These are phyloP conservation scores for Bombus polaris DNA, from an alignment of 1,140 invertebrate species.

Conservation along the genomic window DNA sequence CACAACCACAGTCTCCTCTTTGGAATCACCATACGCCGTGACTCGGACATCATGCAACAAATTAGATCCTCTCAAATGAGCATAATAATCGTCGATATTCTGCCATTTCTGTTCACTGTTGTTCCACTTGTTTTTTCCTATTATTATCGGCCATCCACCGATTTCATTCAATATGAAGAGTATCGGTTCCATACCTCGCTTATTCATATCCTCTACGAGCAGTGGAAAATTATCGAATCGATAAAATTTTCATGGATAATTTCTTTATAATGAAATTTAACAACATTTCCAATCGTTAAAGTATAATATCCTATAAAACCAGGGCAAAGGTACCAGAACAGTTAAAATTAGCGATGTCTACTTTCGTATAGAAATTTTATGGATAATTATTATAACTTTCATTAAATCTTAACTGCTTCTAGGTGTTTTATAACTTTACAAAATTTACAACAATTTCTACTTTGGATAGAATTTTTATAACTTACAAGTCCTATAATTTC, in stretches of 20 bases:
- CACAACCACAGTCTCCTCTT: not conserved
- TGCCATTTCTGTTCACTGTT: not conserved
- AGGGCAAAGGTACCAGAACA: no score
- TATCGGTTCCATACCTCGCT: not conserved
- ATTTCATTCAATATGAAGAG: not conserved
- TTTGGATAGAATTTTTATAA: not conserved
- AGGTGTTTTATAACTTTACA: not conserved
- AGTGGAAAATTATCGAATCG: not conserved
- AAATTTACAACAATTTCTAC: not conserved
- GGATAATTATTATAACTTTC: no score
- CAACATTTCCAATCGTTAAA: not conserved
- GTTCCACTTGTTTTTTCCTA: not conserved
- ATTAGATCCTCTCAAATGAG: not conserved
- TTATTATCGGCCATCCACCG: conserved; percentile 18
- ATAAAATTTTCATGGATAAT: not conserved
- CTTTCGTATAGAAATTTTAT: no score
- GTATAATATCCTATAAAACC: not conserved
- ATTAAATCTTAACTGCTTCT: no score
- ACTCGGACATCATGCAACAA: conserved; percentile 10
- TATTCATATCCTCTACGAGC: not conserved
- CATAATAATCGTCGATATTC: conserved; percentile 21
- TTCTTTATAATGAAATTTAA: not conserved
- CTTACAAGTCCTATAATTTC: not conserved
- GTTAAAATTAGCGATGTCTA: no score
- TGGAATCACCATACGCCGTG: not conserved